Evolutionary conservation across 2,113 vertebrate genomes (phyloP), one percentile per base, ranked within the genome.

Genomic region (Dasyprocta punctata): DNA sequence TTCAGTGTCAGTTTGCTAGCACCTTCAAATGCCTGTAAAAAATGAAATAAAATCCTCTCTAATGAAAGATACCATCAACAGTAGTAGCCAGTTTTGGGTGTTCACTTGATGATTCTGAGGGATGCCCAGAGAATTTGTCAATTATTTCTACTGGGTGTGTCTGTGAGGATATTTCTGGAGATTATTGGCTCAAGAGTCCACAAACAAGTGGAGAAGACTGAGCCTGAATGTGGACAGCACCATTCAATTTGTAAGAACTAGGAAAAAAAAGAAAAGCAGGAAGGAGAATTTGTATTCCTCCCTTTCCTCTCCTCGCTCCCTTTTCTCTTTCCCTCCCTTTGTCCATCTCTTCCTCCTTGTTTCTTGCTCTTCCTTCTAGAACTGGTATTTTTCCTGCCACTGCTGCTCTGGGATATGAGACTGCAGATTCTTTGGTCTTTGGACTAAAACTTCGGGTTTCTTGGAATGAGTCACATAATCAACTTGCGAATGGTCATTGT

Each of bases 31-130:
- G 56, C 24, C 58, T 86, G 9, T 11, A 92, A 33, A 14, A 95
- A 96, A n/a, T 73, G 44, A 77, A 85, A 65, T 36, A 91, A 95
- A 86, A 69, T 86, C 13, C 81, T 83, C 12, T n/a, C 22, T 13
- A 30, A 71, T 71, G 28, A 38, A 95, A 85, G 44, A 60, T 60
- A 96, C 49, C 26, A 38, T n/a, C 61, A 14, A 80, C 38, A 28
- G 30, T 30, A 30, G 63, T 69, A 73, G 67, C 44, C 38, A 67
- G 19, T 61, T 86, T 19, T 67, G n/a, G 49, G 6, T 69, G 52
- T 9, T 26, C 2, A 47, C 44, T 41, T 78, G 44, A 87, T 9
- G 67, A 60, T 33, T 38, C n/a, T 47, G 30, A 67, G 19, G 24
- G 47, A 36, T 56, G 20, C 26, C 54, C 5, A 87, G 17, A 41